Evolutionary conservation across 2,797 vertebrate genomes (phyloP).

Genomic region (Myotis daubentonii): DNA sequence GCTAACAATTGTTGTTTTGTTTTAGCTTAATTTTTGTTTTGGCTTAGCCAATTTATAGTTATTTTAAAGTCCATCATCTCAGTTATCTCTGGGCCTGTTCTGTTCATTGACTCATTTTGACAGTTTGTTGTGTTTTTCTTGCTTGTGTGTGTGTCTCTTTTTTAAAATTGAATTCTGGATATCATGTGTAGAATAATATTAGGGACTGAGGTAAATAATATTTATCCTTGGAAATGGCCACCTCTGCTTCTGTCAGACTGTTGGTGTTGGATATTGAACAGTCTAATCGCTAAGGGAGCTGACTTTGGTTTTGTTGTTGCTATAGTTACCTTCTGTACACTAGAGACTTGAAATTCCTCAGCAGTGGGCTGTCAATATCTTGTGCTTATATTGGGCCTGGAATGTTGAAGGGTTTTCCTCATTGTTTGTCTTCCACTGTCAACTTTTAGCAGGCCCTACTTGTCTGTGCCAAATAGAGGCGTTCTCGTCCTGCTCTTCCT

Average conservation of each 20-base stretch:
- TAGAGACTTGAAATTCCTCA: background rate
- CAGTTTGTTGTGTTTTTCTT: background rate
- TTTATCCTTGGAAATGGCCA: background rate
- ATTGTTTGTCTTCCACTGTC: background rate
- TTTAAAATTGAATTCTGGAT: background rate
- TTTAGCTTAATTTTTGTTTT: conserved; percentile 7
- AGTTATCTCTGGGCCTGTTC: background rate
- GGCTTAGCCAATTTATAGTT: background rate
- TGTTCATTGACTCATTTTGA: background rate
- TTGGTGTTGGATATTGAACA: background rate
- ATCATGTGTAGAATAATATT: background rate
- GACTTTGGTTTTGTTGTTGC: conserved; percentile 24
- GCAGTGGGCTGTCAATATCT: background rate
- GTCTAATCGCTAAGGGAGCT: background rate
- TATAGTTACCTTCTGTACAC: background rate
- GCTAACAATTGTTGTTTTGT: background rate
- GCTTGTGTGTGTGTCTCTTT: background rate
- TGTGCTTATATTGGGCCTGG: background rate
- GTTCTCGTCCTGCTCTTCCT: background rate
- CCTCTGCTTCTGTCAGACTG: background rate
- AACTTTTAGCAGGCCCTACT: background rate
- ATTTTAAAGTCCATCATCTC: background rate
- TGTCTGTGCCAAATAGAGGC: background rate
- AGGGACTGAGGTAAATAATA: background rate
- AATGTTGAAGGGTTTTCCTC: background rate